phyloP scores from a whole-genome alignment of 2,888 invertebrate species.

The Beris morrisii region DNA sequence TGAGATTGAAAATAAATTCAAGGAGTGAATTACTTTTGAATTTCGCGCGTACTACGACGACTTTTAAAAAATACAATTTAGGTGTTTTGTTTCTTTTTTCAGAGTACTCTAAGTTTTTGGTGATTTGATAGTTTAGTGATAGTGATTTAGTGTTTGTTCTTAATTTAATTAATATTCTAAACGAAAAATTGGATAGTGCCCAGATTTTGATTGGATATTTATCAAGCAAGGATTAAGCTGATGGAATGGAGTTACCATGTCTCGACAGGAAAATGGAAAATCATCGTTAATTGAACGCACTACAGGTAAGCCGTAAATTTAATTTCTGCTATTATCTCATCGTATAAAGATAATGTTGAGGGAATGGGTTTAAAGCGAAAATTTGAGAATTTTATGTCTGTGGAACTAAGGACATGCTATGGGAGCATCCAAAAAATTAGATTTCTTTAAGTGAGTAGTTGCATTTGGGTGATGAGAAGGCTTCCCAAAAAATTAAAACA shows the following conservation, averaged over 20 bases:
- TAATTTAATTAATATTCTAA: not conserved
- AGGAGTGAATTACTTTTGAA: not conserved
- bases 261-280: constrained; percentile 28
- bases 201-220: not conserved
- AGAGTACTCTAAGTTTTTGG: constrained; percentile 23
- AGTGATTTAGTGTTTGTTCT: constrained; percentile 5
- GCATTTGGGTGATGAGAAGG: too few relatives aligned
- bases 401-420: too few relatives aligned
- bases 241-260: constrained; percentile 29
- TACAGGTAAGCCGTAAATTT: constrained; percentile 12
- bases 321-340: too few relatives aligned
- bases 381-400: too few relatives aligned
- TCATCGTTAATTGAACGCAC: constrained; percentile 29
- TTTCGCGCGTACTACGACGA: not conserved
- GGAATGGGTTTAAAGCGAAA: too few relatives aligned
- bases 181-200: not conserved
- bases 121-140: constrained; percentile 10
- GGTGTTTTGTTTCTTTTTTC: constrained; percentile 19
- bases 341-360: too few relatives aligned
- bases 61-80: constrained; percentile 2
- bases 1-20: constrained; percentile 31
- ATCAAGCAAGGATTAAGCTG: not conserved
- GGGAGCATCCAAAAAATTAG: too few relatives aligned
- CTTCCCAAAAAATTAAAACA: too few relatives aligned
- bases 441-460: too few relatives aligned